Evolutionary conservation across 2,113 vertebrate genomes (phyloP).

Genomic region (Ochotona curzoniae): DNA sequence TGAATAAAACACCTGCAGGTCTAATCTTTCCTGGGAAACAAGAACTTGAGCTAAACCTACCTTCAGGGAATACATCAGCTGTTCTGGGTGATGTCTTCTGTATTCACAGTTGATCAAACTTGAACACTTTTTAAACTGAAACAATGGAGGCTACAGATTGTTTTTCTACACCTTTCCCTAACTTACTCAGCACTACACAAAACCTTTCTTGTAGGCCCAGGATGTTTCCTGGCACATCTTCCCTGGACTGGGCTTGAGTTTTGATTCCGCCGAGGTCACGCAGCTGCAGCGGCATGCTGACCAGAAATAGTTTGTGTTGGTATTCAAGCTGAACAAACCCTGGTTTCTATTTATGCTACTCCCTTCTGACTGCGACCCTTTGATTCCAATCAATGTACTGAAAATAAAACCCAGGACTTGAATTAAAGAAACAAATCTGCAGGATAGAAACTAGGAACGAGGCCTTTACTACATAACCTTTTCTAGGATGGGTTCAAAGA

Average conservation of each 20-base stretch:
- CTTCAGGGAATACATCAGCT: background rate
- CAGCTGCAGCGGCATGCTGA: slow-evolving; percentile 44
- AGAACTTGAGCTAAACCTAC: background rate
- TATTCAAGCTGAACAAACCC: slow-evolving; percentile 61
- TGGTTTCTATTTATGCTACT: slow-evolving; percentile 67
- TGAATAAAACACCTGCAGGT: background rate
- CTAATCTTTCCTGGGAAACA: background rate
- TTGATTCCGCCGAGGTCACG: slow-evolving; percentile 33
- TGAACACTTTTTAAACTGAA: background rate
- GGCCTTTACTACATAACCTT: background rate
- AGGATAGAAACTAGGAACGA: slow-evolving; percentile 47
- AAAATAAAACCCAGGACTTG: slow-evolving; percentile 67
- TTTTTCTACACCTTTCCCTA: background rate
- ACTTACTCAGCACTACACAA: background rate
- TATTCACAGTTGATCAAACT: background rate
- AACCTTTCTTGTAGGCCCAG: background rate
- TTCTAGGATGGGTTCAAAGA: slow-evolving; percentile 43
- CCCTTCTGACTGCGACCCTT: slow-evolving; percentile 57
- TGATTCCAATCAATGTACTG: slow-evolving; percentile 63
- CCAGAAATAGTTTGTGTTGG: slow-evolving; percentile 66
- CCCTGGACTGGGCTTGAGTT: background rate
- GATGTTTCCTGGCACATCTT: slow-evolving; percentile 6
- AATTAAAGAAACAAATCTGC: slow-evolving; percentile 30
- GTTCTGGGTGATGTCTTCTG: background rate
- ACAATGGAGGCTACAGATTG: background rate